Evolutionary conservation across 2,797 vertebrate species (phyloP), one percentile per base, ranked within the genome.

Genomic region (Myotis vivesi): DNA sequence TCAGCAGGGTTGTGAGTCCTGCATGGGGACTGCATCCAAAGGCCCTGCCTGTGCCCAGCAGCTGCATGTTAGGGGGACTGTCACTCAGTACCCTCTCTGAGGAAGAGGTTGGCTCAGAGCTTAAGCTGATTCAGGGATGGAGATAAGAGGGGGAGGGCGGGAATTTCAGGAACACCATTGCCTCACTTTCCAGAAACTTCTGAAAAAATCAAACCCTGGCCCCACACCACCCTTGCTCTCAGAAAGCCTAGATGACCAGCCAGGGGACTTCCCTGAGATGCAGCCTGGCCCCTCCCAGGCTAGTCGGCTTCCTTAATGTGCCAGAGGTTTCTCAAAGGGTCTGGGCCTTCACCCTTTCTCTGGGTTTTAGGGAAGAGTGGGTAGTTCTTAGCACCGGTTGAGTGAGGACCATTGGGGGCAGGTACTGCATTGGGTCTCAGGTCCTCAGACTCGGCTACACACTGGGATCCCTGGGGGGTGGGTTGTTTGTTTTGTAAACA

Each of bases 181-280:
- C 23, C 44, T 93, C 59, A 55, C 66, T 82, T 68, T 91, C 38
- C 77, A 77, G 44, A 92, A 55, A 17, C 44, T 85, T 69, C 36
- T 33, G 23, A 69, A 84, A 71, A 19, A 16, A 38, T 66, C 44
- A 68, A 44, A 46, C 51, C 33, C 53, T 46, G 46, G 64, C 44
- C 20, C 44, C 49, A 22, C 0, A n/a, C 28, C 13, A 20, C 3
- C 36, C n/a, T 86, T 19, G 8, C 33, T 82, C 80, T 79, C 38
- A 80, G 84, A 15, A 64, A 72, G 17, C 51, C 10, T 17, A 7
- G 25, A 12, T 4, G 6, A 25, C 8, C 1, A 66, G 49, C 33
- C 22, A 2, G 53, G 36, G 82, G 33, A 16, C 17, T 0, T 75
- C 55, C 3, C 5, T 12, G 55, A 69, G 23, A 44, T 55, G 9